Evolutionary conservation across 2,888 invertebrate genomes (phyloP).

Genomic region (Tipula vernalis): DNA sequence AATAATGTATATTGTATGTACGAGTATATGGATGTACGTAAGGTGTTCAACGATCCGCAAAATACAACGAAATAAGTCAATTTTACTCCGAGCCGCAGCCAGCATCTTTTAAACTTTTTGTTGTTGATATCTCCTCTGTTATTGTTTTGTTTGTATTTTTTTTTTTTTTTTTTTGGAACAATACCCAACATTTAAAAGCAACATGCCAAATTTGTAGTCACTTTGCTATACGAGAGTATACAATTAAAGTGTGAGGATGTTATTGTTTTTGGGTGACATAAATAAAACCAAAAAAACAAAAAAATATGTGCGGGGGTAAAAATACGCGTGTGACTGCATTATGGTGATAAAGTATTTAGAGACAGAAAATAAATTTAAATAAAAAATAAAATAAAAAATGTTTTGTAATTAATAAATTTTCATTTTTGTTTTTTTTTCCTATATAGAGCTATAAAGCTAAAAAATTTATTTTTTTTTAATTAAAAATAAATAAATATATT

Average conservation of each 20-base stretch:
- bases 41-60: background rate
- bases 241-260: background rate
- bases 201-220: background rate
- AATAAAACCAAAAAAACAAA: background rate
- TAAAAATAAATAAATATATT: background rate
- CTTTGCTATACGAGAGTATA: background rate
- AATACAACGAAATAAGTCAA: background rate
- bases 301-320: background rate
- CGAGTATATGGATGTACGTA: background rate
- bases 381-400: background rate
- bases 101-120: background rate
- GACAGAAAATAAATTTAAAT: background rate
- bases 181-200: background rate
- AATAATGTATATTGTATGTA: background rate
- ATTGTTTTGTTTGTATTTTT: background rate
- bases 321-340: background rate
- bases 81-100: background rate
- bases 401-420: background rate
- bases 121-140: background rate
- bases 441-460: too few species aligned
- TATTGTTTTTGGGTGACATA: background rate
- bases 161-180: background rate
- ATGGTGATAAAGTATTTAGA: background rate
- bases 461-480: background rate
- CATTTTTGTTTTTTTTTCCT: too few species aligned